Evolutionary conservation across 35 echinoderm and acorn worm species (phyloP).

Genomic region (Amphiura filiformis): DNA sequence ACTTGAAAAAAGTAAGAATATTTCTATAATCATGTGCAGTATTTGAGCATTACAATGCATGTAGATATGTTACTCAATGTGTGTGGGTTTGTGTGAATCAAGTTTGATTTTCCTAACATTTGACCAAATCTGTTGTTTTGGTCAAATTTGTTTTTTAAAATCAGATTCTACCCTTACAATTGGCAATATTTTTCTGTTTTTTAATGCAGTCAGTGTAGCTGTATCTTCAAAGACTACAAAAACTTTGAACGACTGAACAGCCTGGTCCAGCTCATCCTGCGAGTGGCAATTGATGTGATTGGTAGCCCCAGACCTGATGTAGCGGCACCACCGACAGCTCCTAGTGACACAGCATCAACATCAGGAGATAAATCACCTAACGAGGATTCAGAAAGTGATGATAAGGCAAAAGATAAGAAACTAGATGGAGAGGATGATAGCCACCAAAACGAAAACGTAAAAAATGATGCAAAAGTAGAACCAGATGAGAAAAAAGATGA

Average conservation of each 20-base stretch:
- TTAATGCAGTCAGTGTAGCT: slow-evolving; percentile 65
- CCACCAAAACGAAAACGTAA: neutral
- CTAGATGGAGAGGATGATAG: neutral
- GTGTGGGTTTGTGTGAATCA: too few relatives aligned
- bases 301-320: neutral
- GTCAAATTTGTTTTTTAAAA: too few relatives aligned
- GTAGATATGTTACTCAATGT: too few relatives aligned
- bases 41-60: too few relatives aligned
- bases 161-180: neutral
- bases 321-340: neutral
- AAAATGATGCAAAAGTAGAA: slow-evolving; percentile 2
- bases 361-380: neutral
- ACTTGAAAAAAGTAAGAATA: too few relatives aligned
- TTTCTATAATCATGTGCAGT: too few relatives aligned
- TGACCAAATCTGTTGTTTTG: too few relatives aligned
- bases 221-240: slow-evolving; percentile 74
- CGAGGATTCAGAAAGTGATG: neutral
- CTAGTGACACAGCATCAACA: neutral
- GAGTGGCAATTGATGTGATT: slow-evolving; percentile 69
- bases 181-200: too few relatives aligned
- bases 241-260: slow-evolving; percentile 81
- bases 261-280: slow-evolving; percentile 60
- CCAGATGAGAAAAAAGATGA: neutral
- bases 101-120: neutral
- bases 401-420: neutral